A percentile compares a stretch with the other conserved stretches of the same genome.
Conservation (phyloP, 2,113 vertebrate genomes). For the Nipponia nippon region DNA sequence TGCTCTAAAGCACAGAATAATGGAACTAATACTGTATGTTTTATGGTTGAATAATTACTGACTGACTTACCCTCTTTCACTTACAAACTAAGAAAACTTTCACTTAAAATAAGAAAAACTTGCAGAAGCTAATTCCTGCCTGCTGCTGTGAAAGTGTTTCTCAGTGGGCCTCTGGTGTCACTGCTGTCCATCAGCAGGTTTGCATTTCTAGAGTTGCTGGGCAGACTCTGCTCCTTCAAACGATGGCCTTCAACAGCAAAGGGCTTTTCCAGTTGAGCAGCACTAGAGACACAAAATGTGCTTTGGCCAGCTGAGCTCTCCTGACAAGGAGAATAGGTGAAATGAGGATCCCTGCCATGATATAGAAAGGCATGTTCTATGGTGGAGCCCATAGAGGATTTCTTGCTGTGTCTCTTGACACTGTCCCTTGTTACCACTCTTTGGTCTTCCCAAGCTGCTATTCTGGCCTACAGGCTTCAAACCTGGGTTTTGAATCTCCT, state of each 20-base stretch:
- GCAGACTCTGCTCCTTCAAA: not conserved
- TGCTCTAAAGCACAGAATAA: not conserved
- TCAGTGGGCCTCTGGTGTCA: not conserved
- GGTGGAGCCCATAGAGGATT: not conserved
- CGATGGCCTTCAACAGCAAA: not conserved
- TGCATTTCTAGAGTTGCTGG: not conserved
- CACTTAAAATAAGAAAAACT: not conserved
- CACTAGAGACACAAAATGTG: fast-evolving
- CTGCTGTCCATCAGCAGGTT: not conserved
- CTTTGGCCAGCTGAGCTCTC: not conserved
- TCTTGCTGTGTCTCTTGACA: fast-evolving
- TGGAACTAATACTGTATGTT: not conserved
- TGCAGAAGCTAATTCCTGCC: not conserved
- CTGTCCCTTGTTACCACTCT: not conserved
- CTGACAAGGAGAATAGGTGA: not conserved
- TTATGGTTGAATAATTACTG: slow-evolving; percentile 12
- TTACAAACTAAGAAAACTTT: not conserved
- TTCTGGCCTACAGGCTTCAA: not conserved
- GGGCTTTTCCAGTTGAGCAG: not conserved
- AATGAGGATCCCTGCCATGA: not conserved
- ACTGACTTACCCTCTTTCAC: not conserved
- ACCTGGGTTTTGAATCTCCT: not conserved
- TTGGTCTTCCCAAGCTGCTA: not conserved
- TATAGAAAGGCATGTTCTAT: fast-evolving
- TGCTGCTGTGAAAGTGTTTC: not conserved